Evolutionary conservation across 2,888 invertebrate species (phyloP).

Genomic region (Apamea anceps): DNA sequence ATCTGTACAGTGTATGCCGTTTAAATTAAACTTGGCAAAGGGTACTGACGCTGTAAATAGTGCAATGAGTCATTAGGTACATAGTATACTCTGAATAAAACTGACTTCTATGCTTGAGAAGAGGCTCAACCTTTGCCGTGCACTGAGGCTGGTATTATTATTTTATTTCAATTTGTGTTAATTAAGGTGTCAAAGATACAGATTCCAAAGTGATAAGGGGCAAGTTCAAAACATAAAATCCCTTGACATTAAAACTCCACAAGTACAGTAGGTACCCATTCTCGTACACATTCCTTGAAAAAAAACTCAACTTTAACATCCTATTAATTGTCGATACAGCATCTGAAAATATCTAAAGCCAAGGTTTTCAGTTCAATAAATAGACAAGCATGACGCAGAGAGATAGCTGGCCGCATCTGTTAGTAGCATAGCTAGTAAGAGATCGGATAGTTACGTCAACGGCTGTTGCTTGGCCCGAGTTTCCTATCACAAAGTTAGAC

Average conservation of each 20-base stretch:
- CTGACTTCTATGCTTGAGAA: background rate
- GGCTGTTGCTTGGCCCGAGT: conserved; percentile 27
- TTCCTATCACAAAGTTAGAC: conserved; percentile 45
- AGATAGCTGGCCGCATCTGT: conserved; percentile 22
- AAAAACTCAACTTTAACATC: background rate
- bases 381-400: background rate
- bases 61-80: background rate
- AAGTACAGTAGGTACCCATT: too few species aligned
- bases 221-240: background rate
- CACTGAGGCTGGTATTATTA: background rate
- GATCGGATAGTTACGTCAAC: conserved; percentile 40
- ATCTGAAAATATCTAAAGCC: background rate
- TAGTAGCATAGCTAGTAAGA: background rate
- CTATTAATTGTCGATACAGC: background rate
- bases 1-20: conserved; percentile 25
- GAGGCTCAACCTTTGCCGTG: background rate
- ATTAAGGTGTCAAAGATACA: too few species aligned
- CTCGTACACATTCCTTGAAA: background rate
- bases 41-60: conserved; percentile 6
- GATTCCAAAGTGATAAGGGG: background rate
- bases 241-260: background rate
- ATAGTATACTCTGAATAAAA: background rate
- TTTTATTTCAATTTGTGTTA: background rate
- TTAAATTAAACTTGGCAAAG: conserved; percentile 18
- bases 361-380: conserved; percentile 22